Evolutionary conservation across 2,888 invertebrate species (phyloP), one percentile per base, ranked within the genome.

Genomic region (Archips xylosteana): DNA sequence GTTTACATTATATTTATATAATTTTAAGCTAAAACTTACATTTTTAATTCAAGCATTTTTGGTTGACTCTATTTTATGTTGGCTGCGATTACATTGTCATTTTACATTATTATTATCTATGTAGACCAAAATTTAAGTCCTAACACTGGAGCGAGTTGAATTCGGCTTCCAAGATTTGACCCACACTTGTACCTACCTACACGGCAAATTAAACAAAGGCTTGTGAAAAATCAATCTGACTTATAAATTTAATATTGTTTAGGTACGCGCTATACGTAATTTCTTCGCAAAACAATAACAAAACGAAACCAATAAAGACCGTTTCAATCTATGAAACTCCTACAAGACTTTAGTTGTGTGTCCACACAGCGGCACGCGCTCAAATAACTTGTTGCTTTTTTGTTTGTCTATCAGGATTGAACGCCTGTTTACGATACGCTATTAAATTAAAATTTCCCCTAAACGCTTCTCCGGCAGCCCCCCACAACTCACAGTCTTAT

Each of bases 341-440:
- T 34, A 13, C 59, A 13, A 34, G n/a, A 8, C 36, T 6, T 2
- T 39, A 32, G 23, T 10, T 32, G 34, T 42, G 23, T 45, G 23
- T 54, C n/a, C 8, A 10, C 49, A 49, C 42, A 39, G n/a, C 23
- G 39, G 13, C 39, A 36, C 23, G 13, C 36, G 51, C 61, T 66
- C 66, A 69, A 73, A 65, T 74, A 61, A 74, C 69, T 70, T 70
- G 74, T 74, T 70, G 69, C 69, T 61, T 42, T 71, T 63, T 74
- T 76, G 75, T 75, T 74, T 77, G 71, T 76, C 76, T 77, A 78
- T 82, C 73, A 68, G 76, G 77, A 78, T 79, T 78, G 76, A 80
- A 78, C 80, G 79, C 79, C 79, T 81, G 80, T 82, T 81, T 81
- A 81, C 79, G 81, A 80, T 80, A 79, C 77, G 75, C 78, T 80